Evolutionary conservation across 2,888 invertebrate genomes (phyloP), one percentile per base, ranked within the genome.

Genomic region (Caenorhabditis plicata): DNA sequence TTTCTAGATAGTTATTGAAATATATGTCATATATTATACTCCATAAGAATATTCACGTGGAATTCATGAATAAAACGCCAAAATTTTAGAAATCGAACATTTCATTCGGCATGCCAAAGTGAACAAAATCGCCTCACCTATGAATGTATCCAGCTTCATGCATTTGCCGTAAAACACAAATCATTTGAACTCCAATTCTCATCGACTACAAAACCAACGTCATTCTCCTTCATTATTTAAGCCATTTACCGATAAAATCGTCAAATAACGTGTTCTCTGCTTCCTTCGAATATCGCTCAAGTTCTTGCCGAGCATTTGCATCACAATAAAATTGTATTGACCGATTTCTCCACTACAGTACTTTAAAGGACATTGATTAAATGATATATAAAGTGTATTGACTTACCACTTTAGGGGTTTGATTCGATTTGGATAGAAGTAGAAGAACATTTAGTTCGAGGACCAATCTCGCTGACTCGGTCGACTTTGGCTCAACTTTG

Each of bases 261-360:
- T 36, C 15, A 76, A 63, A 13, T 55, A 48, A 20, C 62, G 50
- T 7, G 22, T 49, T 26, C 32, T 60, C 29, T 53, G 65, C n/a
- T 47, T 43, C 35, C 65, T 67, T 27, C 78, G 61, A 25, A 78
- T 35, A 17, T 77, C 77, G 5, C 62, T 60, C 17, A 78, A 47
- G 54, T 77, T 78, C 29, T 46, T 32, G 15, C 78, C 78, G 15
- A 78, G 58, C 40, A 75, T 50, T 57, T 78, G 75, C 78, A 78
- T 78, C 4, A 75, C 68, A 17, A 78, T 73, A 56, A 67, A 77
- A 48, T 71, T 72, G 52, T 56, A 70, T 8, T 55, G 45, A n/a
- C 53, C 58, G 22, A 56, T 31, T 20, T 63, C 56, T 15, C 77
- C 77, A 36, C 73, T 69, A 39, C 68, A 75, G 46, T 67, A 51